phyloP scores from a whole-genome alignment of 1,140 invertebrate genomes.

The Camponotus vicinus region DNA sequence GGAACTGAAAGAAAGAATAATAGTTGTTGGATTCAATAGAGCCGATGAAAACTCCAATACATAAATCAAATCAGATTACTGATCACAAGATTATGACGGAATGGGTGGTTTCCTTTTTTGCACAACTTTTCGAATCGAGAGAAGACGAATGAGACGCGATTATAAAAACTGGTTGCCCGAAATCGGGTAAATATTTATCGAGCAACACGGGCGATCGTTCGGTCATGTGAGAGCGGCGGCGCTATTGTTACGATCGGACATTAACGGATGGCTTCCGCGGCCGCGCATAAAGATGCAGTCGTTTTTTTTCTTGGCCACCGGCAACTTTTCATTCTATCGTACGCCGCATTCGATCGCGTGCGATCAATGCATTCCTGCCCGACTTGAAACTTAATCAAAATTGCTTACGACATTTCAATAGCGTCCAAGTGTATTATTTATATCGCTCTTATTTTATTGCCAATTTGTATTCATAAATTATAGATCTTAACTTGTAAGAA shows the following conservation, averaged over 20 bases:
- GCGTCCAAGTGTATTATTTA: neutral
- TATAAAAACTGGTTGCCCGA: constrained; percentile 29
- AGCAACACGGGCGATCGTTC: constrained; percentile 57
- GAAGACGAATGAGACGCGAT: constrained; percentile 47
- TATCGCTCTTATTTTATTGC: neutral
- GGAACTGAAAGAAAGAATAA: neutral
- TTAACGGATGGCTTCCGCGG: constrained; percentile 81
- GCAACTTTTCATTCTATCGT: constrained; percentile 35
- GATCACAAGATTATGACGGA: constrained; percentile 19
- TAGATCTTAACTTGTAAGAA: neutral
- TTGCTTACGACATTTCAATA: constrained; percentile 36
- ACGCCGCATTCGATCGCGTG: constrained; percentile 24
- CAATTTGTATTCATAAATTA: neutral
- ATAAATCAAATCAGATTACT: neutral
- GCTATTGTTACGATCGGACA: constrained; percentile 79
- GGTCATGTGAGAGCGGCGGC: constrained; percentile 65
- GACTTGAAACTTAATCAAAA: constrained; percentile 35
- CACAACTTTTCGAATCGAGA: neutral
- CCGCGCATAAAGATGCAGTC: constrained; percentile 73
- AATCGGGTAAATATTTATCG: constrained; percentile 79
- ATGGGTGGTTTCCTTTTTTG: neutral
- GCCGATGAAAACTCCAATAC: constrained; percentile 24
- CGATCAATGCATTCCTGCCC: constrained; percentile 34
- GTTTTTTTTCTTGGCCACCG: constrained; percentile 41
- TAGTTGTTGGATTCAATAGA: neutral